A percentile compares a stretch with the other conserved stretches of the same genome.
Evolutionary conservation across 2,888 invertebrate genomes (phyloP).

Genomic region (Amiota communis): DNA sequence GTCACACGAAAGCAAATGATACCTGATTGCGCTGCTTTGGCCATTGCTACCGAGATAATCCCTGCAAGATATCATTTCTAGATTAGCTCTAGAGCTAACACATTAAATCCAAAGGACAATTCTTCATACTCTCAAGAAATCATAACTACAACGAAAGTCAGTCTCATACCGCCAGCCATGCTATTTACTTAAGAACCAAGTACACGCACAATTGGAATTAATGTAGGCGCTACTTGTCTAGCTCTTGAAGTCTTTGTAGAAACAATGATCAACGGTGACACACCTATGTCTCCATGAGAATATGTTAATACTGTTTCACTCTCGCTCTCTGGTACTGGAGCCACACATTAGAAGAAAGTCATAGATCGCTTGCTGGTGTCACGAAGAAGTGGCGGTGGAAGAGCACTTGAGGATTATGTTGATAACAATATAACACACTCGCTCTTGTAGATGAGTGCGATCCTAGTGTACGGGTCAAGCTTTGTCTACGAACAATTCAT

Average conservation of each 20-base stretch:
- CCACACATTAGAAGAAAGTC: constrained; percentile 81
- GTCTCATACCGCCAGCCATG: constrained; percentile 85
- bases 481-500: constrained; percentile 87
- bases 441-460: constrained; percentile 77
- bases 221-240: constrained; percentile 85
- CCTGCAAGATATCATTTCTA: constrained; percentile 89
- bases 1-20: constrained; percentile 77
- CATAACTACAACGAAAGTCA: constrained; percentile 86
- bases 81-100: constrained; percentile 92
- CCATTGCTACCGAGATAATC: constrained; percentile 82
- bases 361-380: constrained; percentile 78
- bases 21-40: constrained; percentile 77
- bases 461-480: constrained; percentile 84
- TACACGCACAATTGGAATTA: constrained; percentile 83
- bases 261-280: constrained; percentile 77
- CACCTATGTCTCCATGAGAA: constrained; percentile 78
- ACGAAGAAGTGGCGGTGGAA: constrained; percentile 73
- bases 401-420: constrained; percentile 74
- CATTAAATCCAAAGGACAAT: constrained; percentile 89
- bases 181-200: constrained; percentile 88
- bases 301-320: constrained; percentile 81
- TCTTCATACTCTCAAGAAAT: constrained; percentile 91
- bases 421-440: constrained; percentile 76
- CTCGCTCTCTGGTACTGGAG: constrained; percentile 80
- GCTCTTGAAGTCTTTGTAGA: constrained; percentile 85